Evolutionary conservation across 2,888 invertebrate species (phyloP), one percentile per base, ranked within the genome.

Genomic region (Eulithis prunata): DNA sequence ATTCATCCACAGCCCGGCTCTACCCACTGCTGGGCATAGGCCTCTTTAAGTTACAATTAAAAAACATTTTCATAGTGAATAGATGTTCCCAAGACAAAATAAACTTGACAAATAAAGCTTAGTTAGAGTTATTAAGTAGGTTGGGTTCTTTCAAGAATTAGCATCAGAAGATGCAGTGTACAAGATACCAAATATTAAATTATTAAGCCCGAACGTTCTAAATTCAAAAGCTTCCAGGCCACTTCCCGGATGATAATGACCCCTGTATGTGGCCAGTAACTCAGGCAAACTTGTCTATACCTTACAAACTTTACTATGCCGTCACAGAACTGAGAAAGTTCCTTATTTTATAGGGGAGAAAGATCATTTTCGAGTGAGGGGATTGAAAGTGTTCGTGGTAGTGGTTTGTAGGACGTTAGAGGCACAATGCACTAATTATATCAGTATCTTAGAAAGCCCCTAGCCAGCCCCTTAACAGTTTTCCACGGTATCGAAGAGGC

Each of bases 381-480:
- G 12, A 21, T 51, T 57, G 54, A 13, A 41, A 14, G 47, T 6
- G 12, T 28, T 71, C 10, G 41, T 75, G 62, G 14, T 60, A 66
- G 73, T 71, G 49, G 64, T 82, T 78, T 82, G 80, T 83, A 84
- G 85, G 81, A 84, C 84, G 85, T 85, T 83, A 82, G 82, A 84
- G 86, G 89, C 79, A 90, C 89, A 90, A 90, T 90, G 87, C 86
- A 90, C 90, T 93, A 92, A 93, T 90, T 86, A 90, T 89, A 92
- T 93, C 91, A 92, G 87, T 83, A 86, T 90, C 91, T 91, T 88
- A 90, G 92, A 89, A 91, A 91, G 91, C 91, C 89, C 76, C 90
- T 88, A 90, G 90, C 90, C 90, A 89, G 84, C 91, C 92, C 92
- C 93, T 92, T 92, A 92, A 91, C 92, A 91, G 91, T 92, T 93